These are phyloP conservation scores for Chondrosia reniformis DNA, from an alignment of 37 sponge, comb jelly and placozoan species.

Conservation along the genomic window DNA sequence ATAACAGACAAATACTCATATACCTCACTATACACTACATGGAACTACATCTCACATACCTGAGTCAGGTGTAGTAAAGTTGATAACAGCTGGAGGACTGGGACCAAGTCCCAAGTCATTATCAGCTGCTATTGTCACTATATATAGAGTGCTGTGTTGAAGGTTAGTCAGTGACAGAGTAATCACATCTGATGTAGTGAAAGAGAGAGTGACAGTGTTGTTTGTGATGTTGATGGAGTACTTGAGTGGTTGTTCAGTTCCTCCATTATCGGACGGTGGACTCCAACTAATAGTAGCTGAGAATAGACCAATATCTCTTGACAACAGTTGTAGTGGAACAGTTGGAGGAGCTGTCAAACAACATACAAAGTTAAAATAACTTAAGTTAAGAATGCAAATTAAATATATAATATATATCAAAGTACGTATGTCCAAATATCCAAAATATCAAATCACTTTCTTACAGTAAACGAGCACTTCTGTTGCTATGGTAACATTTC, in stretches of 20 bases:
- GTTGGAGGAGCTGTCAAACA: not conserved
- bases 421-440: no score
- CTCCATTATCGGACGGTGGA: not conserved
- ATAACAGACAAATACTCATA: no score
- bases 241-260: not conserved
- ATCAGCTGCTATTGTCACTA: not conserved
- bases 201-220: not conserved
- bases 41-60: not conserved
- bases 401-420: no score
- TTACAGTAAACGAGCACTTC: no score
- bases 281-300: slow-evolving; percentile 5
- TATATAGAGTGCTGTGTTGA: not conserved
- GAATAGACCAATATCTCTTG: not conserved
- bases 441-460: no score
- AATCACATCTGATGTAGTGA: not conserved
- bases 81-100: not conserved
- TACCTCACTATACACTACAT: not conserved
- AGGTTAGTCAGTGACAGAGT: not conserved
- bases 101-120: not conserved
- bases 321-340: not conserved
- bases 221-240: slow-evolving; percentile 14
- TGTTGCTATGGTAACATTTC: no score
- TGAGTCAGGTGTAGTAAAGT: not conserved
- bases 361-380: no score
- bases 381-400: no score